Conservation (phyloP, 1,140 invertebrate genomes). For the Conus betulinus region DNA sequence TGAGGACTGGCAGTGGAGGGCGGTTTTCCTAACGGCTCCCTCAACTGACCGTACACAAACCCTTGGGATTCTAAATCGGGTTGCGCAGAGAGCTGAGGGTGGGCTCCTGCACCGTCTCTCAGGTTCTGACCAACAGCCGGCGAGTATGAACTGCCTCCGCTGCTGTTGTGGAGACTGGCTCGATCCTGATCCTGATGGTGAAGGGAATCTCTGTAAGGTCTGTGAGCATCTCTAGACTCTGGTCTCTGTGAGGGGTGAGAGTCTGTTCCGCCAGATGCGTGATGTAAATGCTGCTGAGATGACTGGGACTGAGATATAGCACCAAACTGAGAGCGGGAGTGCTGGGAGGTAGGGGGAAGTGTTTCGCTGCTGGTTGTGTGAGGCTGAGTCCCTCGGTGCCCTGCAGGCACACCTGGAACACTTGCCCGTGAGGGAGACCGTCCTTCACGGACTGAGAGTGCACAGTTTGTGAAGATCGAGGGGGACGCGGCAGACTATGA, state of each 20-base stretch:
- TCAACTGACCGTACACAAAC: constrained; percentile 19
- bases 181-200: neutral
- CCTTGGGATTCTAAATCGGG: neutral
- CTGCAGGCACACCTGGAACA: neutral
- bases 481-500: constrained; percentile 15
- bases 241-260: neutral
- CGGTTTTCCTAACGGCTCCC: neutral
- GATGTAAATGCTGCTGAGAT: neutral
- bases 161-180: constrained; percentile 7
- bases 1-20: neutral
- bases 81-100: neutral
- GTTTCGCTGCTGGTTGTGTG: neutral
- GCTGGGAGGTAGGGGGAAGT: neutral
- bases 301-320: neutral
- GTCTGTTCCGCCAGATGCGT: neutral
- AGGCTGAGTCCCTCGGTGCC: neutral
- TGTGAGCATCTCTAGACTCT: neutral
- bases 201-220: neutral
- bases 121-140: neutral
- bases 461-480: neutral
- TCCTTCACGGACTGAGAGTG: constrained; percentile 9
- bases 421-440: neutral
- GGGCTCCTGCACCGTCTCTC: neutral
- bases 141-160: neutral
- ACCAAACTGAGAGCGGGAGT: neutral